Conservation (phyloP, 2,113 vertebrate species). For the Ochotona curzoniae region DNA sequence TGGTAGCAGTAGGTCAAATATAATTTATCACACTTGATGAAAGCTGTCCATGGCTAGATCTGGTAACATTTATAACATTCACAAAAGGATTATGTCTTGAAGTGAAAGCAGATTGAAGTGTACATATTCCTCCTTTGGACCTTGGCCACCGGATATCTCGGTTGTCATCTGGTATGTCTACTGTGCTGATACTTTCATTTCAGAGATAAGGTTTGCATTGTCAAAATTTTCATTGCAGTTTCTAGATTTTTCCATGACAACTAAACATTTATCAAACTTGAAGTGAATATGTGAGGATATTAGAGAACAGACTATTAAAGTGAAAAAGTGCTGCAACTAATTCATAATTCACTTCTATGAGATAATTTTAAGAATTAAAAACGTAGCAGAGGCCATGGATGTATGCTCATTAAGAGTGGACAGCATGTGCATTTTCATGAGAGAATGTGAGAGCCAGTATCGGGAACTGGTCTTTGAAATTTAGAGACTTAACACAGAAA, state of each 20-base stretch:
- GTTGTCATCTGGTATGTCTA: neutral
- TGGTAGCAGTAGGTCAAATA: constrained; percentile 41
- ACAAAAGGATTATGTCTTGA: neutral
- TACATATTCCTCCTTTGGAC: constrained; percentile 38
- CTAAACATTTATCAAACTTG: neutral
- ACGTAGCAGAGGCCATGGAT: neutral
- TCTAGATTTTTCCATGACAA: neutral
- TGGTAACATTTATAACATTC: neutral
- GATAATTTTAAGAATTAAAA: neutral
- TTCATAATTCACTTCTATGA: neutral
- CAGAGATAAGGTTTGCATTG: neutral
- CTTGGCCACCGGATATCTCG: neutral
- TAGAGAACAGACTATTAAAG: neutral
- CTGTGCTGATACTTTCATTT: neutral
- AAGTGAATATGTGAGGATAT: neutral
- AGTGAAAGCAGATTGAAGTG: neutral
- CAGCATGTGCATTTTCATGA: neutral
- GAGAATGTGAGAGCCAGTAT: neutral
- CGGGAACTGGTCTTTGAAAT: neutral
- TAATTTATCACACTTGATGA: constrained; percentile 53
- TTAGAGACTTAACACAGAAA: neutral
- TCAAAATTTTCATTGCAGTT: neutral
- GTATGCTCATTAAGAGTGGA: neutral
- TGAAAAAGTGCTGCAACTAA: neutral
- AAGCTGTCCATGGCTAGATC: neutral